A percentile compares a stretch with the other conserved stretches of the same genome.
Conservation (phyloP, 2,888 invertebrate species). For the Mimumesa dahlbomi region DNA sequence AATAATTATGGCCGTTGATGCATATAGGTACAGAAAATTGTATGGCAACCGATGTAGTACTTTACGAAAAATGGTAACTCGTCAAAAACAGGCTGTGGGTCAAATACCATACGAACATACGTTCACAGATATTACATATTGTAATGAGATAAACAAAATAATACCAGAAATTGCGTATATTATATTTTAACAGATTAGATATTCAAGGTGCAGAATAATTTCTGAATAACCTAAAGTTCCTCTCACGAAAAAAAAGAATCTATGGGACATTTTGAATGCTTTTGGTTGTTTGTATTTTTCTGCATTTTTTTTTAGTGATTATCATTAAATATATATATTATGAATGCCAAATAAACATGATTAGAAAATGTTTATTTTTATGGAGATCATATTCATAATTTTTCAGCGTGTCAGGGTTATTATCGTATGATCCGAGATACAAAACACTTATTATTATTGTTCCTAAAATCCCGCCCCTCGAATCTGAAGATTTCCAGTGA, state of each 20-base stretch:
- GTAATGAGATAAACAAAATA: background rate
- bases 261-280: constrained; percentile 15
- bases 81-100: constrained; percentile 33
- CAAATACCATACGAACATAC: constrained; percentile 12
- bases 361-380: constrained; percentile 28
- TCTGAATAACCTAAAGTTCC: constrained; percentile 34
- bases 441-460: constrained; percentile 12
- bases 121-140: constrained; percentile 14
- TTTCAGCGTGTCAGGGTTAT: too few relatives aligned
- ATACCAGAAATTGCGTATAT: background rate
- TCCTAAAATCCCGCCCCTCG: background rate
- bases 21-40: constrained; percentile 21
- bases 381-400: too few relatives aligned
- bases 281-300: constrained; percentile 21
- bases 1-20: constrained; percentile 9
- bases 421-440: background rate
- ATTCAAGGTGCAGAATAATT: constrained; percentile 19
- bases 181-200: constrained; percentile 28
- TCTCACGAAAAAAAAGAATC: constrained; percentile 10
- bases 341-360: background rate
- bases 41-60: constrained; percentile 27
- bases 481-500: background rate
- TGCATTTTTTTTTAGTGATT: constrained; percentile 13
- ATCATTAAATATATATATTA: background rate
- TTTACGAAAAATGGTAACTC: constrained; percentile 20